These are phyloP conservation scores for Pseudopipra pipra DNA, from an alignment of 2,113 vertebrate genomes.

Conservation along the genomic window DNA sequence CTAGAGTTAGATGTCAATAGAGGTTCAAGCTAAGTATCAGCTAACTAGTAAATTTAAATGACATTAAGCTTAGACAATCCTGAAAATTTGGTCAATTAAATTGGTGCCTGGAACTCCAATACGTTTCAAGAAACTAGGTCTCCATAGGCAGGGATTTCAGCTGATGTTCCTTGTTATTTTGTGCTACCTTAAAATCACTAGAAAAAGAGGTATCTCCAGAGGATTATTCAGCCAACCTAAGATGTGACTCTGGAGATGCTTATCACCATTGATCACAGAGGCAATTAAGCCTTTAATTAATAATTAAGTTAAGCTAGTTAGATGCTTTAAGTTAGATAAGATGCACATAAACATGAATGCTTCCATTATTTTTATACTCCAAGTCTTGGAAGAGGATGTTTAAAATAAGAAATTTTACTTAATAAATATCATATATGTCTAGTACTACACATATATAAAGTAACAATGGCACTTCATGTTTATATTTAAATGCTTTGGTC, in stretches of 20 bases:
- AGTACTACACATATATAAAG: not conserved
- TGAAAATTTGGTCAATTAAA: not conserved
- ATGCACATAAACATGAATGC: not conserved
- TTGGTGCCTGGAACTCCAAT: not conserved
- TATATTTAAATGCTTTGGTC: not conserved
- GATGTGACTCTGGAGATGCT: not conserved
- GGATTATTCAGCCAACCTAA: not conserved
- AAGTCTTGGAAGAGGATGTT: not conserved
- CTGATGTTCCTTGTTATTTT: not conserved
- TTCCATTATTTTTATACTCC: not conserved
- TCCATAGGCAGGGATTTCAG: not conserved
- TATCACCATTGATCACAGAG: not conserved
- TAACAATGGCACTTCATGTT: not conserved
- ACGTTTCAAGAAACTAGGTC: not conserved
- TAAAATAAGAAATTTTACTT: not conserved
- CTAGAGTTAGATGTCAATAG: not conserved
- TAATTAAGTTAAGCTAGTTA: not conserved
- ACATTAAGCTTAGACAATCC: not conserved
- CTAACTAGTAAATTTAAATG: not conserved
- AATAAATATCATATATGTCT: not conserved
- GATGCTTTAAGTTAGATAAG: not conserved
- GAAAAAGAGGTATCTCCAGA: not conserved
- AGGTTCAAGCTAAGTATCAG: not conserved
- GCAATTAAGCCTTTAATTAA: conserved; percentile 7
- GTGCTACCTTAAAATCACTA: not conserved